Percentiles rank a stretch among this genome's conserved stretches.
phyloP scores from a whole-genome alignment of 2,797 vertebrate species.

The Muscicapa comitata region DNA sequence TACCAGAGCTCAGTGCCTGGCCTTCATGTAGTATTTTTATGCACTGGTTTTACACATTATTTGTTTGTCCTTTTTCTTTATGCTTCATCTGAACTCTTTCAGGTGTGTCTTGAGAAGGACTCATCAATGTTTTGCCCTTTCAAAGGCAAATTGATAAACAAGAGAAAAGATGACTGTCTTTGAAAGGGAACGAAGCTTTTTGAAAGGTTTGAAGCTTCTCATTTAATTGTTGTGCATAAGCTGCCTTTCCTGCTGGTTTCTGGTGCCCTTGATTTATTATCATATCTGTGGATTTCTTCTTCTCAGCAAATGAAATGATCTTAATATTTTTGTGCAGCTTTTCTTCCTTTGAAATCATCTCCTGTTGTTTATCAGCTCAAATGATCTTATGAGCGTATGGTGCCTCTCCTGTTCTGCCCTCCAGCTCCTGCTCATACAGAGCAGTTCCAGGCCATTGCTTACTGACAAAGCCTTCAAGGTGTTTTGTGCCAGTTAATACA shows the following conservation, averaged over 20 bases:
- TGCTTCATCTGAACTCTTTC: background rate
- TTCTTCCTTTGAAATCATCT: background rate
- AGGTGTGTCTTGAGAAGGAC: background rate
- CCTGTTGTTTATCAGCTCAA: background rate
- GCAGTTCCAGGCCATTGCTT: background rate
- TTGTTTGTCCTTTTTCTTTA: background rate
- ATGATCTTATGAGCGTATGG: fast-evolving
- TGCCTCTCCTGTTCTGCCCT: background rate
- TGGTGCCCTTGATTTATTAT: background rate
- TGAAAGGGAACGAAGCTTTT: background rate
- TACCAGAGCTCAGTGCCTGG: background rate
- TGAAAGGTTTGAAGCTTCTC: background rate
- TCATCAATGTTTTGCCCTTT: background rate
- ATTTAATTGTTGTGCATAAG: background rate
- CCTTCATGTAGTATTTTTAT: background rate
- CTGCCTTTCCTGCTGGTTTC: background rate
- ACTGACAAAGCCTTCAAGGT: background rate
- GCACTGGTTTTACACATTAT: fast-evolving
- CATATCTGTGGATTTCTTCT: background rate
- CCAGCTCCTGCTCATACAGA: background rate
- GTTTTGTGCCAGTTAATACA: background rate
- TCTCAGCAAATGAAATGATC: background rate
- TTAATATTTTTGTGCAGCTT: background rate
- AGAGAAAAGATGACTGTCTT: background rate
- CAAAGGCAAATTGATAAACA: background rate